Percentiles rank a stretch among this genome's conserved stretches.
Evolutionary conservation across 2,888 invertebrate species (phyloP).

Genomic region (Phalangium opilio): DNA sequence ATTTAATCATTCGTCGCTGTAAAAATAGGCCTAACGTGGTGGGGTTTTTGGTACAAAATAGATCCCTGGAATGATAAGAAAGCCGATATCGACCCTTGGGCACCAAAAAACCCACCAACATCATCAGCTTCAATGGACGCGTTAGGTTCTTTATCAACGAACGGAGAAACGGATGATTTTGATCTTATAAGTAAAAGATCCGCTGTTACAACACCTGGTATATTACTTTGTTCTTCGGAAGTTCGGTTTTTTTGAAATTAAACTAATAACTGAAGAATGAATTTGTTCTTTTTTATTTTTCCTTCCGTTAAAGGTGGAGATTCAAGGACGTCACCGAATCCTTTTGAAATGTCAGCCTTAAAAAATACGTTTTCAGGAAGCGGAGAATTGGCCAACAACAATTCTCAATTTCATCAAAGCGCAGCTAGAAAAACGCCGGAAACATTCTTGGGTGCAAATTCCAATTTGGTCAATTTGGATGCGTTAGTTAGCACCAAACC

Average conservation of each 20-base stretch:
- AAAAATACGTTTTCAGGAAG: conserved; percentile 32
- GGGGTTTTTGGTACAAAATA: too few species aligned
- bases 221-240: neutral
- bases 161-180: conserved; percentile 62
- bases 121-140: too few species aligned
- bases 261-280: too few species aligned
- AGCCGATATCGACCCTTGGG: too few species aligned
- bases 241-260: too few species aligned
- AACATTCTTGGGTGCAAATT: conserved; percentile 92
- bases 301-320: conserved; percentile 2
- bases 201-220: conserved; percentile 15
- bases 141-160: conserved; percentile 11
- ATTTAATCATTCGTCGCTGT: too few species aligned
- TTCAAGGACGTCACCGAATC: conserved; percentile 39
- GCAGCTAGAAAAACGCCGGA: conserved; percentile 71
- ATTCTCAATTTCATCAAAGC: conserved; percentile 8
- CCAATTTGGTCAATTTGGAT: conserved; percentile 90
- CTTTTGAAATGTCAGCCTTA: conserved; percentile 51
- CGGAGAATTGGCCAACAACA: conserved; percentile 6
- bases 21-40: too few species aligned
- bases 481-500: conserved; percentile 58
- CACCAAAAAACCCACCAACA: too few species aligned
- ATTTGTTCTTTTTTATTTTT: too few species aligned
- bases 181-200: conserved; percentile 65
- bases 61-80: too few species aligned